Base-by-base conservation (phyloP, 2,797 vertebrate genomes). In the Propithecus deckenii region DNA sequence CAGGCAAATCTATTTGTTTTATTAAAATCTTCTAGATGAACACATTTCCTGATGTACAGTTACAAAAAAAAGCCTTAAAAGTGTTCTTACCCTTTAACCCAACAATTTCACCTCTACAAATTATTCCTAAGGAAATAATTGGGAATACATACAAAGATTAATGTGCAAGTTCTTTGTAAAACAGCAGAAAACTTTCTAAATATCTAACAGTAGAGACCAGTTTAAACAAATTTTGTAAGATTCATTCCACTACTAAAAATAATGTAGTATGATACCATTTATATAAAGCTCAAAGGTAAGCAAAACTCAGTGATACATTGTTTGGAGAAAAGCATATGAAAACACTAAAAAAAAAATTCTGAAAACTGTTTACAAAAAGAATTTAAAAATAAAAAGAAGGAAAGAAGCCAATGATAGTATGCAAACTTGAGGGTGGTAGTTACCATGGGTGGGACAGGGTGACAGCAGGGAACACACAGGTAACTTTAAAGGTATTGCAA, bases 61-160 rank as follows among this genome's bases (percentile, higher is more conserved):
- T 79, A 74, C 43, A 9, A 69, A 69, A 69, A 72, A 59, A 92
- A 78, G 30, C 1, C 8, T 89, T 86, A 75, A 80, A 95, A 87
- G 38, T 69, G 43, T 81, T 92, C 48, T 91, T 88, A 90, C 50
- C 4, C 41, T 89, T 97, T 95, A 95, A 89, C 48, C n/a, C 17
- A 95, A 69, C 32, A 81, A 95, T 74, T 92, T 91, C n/a, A 88
- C 61, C 28, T 69, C 61, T 79, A 88, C 48, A 96, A 92, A 92
- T 90, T 92, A 88, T 86, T 78, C 46, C 20, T 14, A 78, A 48
- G n/a, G 32, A 88, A 74, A 67, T 67, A 96, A 84, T 4, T 87
- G 48, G 59, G 46, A 57, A 88, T 38, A 89, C 8, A 91, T 30
- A 91, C 17, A 87, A 83, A 86, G 48, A 94, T 32, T 69, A 86